phyloP scores from a whole-genome alignment of 2,888 invertebrate species.

The Phania funesta region DNA sequence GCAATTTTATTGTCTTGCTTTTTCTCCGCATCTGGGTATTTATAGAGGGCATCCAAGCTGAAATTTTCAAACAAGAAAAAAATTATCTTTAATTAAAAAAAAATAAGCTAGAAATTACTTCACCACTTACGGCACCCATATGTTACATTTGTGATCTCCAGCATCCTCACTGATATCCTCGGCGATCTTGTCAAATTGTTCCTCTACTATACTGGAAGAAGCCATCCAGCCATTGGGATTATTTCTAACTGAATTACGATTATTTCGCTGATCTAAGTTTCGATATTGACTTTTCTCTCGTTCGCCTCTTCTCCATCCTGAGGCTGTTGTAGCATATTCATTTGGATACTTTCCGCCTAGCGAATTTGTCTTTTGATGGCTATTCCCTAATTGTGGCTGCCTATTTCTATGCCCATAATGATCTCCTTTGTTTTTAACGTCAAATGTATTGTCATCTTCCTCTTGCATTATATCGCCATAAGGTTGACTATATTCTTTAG shows the following conservation, averaged over 20 bases:
- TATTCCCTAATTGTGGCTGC: background rate
- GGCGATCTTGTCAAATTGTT: slow-evolving; percentile 18
- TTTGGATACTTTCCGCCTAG: background rate
- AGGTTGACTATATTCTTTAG: slow-evolving; percentile 21
- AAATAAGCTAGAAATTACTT: too few species aligned
- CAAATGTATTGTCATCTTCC: slow-evolving; percentile 17
- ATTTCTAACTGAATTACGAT: slow-evolving; percentile 16
- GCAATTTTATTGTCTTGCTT: slow-evolving; percentile 80
- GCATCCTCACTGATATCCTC: background rate
- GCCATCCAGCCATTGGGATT: slow-evolving; percentile 12
- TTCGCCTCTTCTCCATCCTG: background rate
- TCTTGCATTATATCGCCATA: slow-evolving; percentile 36
- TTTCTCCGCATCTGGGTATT: slow-evolving; percentile 71
- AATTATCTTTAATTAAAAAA: too few species aligned
- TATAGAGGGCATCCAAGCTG: slow-evolving; percentile 70
- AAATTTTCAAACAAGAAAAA: background rate
- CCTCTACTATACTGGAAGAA: slow-evolving; percentile 34
- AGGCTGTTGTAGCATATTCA: background rate
- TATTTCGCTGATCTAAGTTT: slow-evolving; percentile 15
- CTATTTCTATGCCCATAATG: background rate
- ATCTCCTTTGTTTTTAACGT: background rate
- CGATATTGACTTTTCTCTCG: slow-evolving; percentile 30
- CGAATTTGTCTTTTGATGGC: background rate
- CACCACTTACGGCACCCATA: slow-evolving; percentile 77
- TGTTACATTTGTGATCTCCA: slow-evolving; percentile 72